A percentile compares a stretch with the other conserved stretches of the same genome.
phyloP scores from a whole-genome alignment of 1,140 invertebrate species.

The Drosophila busckii region DNA sequence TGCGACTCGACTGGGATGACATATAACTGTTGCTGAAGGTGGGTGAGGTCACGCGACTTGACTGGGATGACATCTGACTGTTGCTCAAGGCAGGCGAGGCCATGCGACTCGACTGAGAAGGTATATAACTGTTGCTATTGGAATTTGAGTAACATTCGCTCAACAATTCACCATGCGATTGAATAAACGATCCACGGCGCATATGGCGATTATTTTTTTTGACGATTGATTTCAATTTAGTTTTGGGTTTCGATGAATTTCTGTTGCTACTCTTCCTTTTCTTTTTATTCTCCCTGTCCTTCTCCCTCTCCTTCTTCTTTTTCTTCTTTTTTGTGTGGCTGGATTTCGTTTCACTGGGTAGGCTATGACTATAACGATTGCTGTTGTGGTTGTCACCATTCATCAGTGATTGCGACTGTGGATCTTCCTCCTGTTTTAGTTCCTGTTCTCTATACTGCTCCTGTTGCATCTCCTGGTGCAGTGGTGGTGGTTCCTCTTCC shows the following conservation, averaged over 20 bases:
- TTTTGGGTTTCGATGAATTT: conserved; percentile 1
- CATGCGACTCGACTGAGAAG: conserved; percentile 1
- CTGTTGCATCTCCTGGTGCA: no score
- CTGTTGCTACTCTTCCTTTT: not conserved
- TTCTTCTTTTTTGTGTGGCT: not conserved
- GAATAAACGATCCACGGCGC: no score
- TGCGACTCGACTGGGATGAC: not conserved
- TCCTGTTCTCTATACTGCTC: not conserved
- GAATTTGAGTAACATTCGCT: conserved; percentile 10
- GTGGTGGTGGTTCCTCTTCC: no score
- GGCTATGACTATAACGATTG: not conserved
- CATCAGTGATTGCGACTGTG: not conserved
- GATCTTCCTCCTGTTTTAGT: not conserved
- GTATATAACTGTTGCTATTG: no score
- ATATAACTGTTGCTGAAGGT: not conserved
- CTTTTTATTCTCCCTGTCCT: not conserved
- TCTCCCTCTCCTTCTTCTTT: not conserved
- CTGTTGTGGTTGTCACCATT: conserved; percentile 4
- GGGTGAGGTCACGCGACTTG: conserved; percentile 5
- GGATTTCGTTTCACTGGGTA: not conserved
- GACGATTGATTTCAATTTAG: not conserved
- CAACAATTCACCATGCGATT: no score
- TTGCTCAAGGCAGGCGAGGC: conserved; percentile 29
- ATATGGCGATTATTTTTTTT: not conserved
- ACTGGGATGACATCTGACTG: no score